phyloP scores from a whole-genome alignment of 2,888 invertebrate genomes.

The Erannis defoliaria region DNA sequence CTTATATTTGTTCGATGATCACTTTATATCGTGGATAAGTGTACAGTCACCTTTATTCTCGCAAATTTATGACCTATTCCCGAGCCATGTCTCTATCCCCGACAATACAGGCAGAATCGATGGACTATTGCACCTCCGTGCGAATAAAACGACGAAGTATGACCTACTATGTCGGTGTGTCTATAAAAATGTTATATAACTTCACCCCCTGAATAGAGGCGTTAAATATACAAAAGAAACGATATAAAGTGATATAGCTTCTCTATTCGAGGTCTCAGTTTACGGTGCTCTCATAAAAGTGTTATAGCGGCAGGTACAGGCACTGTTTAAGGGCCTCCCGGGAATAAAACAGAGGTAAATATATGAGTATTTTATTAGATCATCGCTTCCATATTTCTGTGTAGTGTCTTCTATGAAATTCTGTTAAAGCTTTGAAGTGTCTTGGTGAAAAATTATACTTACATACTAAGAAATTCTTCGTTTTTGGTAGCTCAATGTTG shows the following conservation, averaged over 20 bases:
- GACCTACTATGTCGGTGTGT: slow-evolving; percentile 38
- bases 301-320: slow-evolving; percentile 71
- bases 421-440: slow-evolving; percentile 22
- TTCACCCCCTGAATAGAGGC: slow-evolving; percentile 59
- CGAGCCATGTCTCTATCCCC: slow-evolving; percentile 28
- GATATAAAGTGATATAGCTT: slow-evolving; percentile 75
- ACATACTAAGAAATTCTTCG: not conserved
- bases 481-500: not conserved
- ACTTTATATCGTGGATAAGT: too few species aligned
- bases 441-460: too few species aligned
- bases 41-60: not conserved
- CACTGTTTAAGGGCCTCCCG: slow-evolving; percentile 61
- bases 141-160: slow-evolving; percentile 43
- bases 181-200: slow-evolving; percentile 56
- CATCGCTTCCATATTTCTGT: slow-evolving; percentile 66
- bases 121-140: slow-evolving; percentile 30
- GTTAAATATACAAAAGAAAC: slow-evolving; percentile 83
- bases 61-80: slow-evolving; percentile 31
- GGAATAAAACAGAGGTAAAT: slow-evolving; percentile 72
- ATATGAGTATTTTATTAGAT: slow-evolving; percentile 75
- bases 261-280: slow-evolving; percentile 62
- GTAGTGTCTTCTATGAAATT: slow-evolving; percentile 46
- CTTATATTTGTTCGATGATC: too few species aligned
- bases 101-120: slow-evolving; percentile 31
- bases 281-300: slow-evolving; percentile 68